These are phyloP conservation scores for Halictus quadricinctus DNA, from an alignment of 2,888 invertebrate species.

Conservation along the genomic window DNA sequence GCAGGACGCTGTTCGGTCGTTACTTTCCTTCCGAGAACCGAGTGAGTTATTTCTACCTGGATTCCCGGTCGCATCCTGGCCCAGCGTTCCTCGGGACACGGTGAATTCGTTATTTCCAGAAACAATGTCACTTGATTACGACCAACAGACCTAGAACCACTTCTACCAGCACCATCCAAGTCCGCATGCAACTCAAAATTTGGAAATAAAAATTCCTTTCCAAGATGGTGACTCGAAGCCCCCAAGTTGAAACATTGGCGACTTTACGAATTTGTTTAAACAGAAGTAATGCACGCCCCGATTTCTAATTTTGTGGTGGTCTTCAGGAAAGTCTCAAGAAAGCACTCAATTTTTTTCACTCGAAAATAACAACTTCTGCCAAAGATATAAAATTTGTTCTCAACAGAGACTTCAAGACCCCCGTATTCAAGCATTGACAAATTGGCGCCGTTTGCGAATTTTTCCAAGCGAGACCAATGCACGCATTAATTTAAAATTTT, in stretches of 20 bases:
- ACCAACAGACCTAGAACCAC: not conserved
- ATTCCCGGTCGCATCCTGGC: not conserved
- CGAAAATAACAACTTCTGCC: not conserved
- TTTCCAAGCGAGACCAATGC: not conserved
- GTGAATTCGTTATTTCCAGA: slow-evolving; percentile 15
- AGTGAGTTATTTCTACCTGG: slow-evolving; percentile 20
- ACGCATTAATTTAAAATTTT: not conserved
- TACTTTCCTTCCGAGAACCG: slow-evolving; percentile 56
- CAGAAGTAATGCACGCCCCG: not conserved
- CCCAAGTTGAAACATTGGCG: too few species aligned
- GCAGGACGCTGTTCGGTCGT: slow-evolving; percentile 64
- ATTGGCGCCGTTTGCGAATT: not conserved
- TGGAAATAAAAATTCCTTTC: not conserved
- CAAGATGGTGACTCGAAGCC: not conserved
- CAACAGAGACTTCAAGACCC: too few species aligned
- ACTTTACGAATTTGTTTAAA: not conserved
- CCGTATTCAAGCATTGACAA: too few species aligned
- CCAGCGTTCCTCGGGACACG: not conserved
- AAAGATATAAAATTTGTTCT: not conserved
- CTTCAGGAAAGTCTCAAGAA: not conserved
- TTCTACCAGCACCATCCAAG: too few species aligned
- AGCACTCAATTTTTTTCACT: not conserved
- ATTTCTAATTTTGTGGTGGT: not conserved
- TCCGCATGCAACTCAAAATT: not conserved
- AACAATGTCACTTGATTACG: slow-evolving; percentile 22